Evolutionary conservation across 1,140 invertebrate species (phyloP), one percentile per base, ranked within the genome.

Genomic region (Teleogryllus occipitalis): DNA sequence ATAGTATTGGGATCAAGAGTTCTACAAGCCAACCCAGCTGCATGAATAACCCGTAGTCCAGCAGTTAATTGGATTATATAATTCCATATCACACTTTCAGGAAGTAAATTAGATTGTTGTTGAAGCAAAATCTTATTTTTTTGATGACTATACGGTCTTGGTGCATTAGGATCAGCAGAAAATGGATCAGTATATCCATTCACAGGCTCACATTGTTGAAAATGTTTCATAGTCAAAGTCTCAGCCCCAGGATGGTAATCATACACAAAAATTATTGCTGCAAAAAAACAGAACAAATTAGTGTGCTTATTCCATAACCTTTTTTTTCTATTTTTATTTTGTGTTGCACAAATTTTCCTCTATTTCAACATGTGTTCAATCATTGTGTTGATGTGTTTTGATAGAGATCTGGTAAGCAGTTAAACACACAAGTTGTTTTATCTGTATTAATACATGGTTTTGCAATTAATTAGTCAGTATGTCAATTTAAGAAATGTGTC

Each of bases 1-100:
- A 99, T 94, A 89, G 98, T 98, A 47, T 94, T 94, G 8, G 96
- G 95, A 86, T 98, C 96, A 81, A 99, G 86, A 83, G 92, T 91
- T 82, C 95, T 90, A 81, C 85, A 89, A 18, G 90, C 89, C 21
- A 92, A 85, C 22, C 79, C 92, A 81, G 94, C 93, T 78, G 94
- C 91, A 87, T 99, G 98, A 83, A 99, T 95, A 76, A 94, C 92
- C 74, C 97, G 89, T 75, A 99, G 87, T 7, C 96, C 97, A n/a
- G 96, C 96, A 65, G 96, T 98, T 75, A 99, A 88, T 87, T 99
- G 97, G 77, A 99, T 96, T 46, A 99, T 92, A 81, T 98, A 97
- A 81, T 94, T 95, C 97, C 98, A 99, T 80, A 99, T 93, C 73
- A 96, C 90, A 80, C 92, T 92, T 85, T 99, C 98, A 0, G 97